Evolutionary conservation across 2,113 vertebrate species (phyloP).

Genomic region (Tichodroma muraria): DNA sequence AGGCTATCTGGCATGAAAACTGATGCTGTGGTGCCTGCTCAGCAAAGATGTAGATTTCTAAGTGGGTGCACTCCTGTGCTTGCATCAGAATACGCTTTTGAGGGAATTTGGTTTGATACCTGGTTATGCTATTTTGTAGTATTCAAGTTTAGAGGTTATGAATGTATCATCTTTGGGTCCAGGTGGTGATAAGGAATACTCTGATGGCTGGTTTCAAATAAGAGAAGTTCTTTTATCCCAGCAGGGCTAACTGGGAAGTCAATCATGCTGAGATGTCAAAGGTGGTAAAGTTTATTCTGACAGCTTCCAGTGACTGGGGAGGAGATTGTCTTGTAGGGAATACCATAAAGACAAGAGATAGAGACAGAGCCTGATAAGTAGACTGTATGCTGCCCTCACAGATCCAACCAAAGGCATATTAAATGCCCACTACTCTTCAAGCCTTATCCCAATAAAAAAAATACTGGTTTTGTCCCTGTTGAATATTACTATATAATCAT

Average conservation of each 20-base stretch:
- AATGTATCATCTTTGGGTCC: background rate
- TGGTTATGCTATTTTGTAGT: background rate
- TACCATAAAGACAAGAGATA: background rate
- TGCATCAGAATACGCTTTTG: background rate
- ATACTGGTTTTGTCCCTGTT: background rate
- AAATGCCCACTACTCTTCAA: background rate
- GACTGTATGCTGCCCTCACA: background rate
- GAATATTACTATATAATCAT: background rate
- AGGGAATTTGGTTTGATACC: background rate
- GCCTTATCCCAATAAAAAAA: background rate
- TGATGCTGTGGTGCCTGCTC: background rate
- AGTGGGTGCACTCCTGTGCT: background rate
- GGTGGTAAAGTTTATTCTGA: background rate
- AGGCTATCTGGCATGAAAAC: background rate
- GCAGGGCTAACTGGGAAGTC: background rate
- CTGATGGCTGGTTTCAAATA: background rate
- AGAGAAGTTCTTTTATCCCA: background rate
- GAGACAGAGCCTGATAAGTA: background rate
- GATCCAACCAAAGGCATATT: accelerated
- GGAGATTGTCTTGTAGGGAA: background rate
- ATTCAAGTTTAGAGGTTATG: background rate
- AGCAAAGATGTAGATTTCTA: background rate
- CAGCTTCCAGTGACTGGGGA: background rate
- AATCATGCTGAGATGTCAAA: background rate
- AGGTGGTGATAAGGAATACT: background rate